phyloP scores from a whole-genome alignment of 2,113 vertebrate species.

The Apodemus speciosus region DNA sequence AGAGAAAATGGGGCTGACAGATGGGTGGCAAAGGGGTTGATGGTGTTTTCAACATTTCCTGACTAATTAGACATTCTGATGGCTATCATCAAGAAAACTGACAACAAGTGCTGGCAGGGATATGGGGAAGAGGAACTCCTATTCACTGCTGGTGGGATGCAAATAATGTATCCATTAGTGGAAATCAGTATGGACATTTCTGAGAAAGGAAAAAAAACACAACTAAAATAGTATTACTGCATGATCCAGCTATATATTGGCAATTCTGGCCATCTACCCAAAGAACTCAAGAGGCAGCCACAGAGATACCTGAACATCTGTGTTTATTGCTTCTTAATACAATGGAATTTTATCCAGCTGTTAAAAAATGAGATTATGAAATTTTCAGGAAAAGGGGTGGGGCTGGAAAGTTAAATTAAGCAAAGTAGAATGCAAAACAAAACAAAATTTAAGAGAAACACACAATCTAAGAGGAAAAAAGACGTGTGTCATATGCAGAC shows the following conservation, averaged over 20 bases:
- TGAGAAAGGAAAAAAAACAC: neutral
- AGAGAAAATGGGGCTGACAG: constrained; percentile 2
- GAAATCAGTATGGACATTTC: neutral
- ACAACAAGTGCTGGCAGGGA: neutral
- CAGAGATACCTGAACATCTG: neutral
- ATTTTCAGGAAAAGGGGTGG: neutral
- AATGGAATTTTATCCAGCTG: neutral
- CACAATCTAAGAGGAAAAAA: neutral
- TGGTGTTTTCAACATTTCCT: constrained; percentile 2
- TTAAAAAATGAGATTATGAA: neutral
- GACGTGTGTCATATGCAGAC: too few species aligned
- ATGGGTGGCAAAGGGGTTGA: neutral
- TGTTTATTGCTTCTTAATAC: neutral
- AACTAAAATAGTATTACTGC: too few species aligned
- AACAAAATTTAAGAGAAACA: neutral
- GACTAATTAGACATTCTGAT: constrained; percentile 3
- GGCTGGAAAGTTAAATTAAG: neutral
- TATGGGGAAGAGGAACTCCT: neutral
- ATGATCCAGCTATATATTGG: neutral
- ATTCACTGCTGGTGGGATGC: neutral
- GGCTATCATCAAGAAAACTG: neutral
- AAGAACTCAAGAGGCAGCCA: neutral
- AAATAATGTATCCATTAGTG: neutral
- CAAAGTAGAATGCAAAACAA: neutral
- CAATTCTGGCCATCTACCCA: neutral